These are phyloP conservation scores for Pristionchus japonicus DNA, from an alignment of 2,888 invertebrate species.

Conservation along the genomic window DNA sequence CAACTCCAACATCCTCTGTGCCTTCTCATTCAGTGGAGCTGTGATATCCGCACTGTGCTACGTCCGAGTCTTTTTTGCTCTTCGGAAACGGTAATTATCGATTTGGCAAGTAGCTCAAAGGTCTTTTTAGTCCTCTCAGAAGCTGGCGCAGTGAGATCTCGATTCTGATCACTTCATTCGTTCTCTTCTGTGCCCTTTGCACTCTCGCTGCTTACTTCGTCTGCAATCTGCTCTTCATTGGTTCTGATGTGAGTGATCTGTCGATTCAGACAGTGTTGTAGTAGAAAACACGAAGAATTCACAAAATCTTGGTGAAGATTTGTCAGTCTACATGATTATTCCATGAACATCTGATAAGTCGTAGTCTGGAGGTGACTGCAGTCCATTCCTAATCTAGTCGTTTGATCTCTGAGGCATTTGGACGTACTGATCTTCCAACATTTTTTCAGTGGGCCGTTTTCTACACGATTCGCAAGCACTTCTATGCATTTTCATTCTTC, in stretches of 20 bases:
- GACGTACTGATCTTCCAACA: neutral
- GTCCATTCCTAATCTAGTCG: neutral
- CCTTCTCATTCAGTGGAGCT: neutral
- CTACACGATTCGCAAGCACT: neutral
- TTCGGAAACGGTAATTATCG: neutral
- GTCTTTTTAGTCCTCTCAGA: neutral
- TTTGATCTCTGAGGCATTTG: neutral
- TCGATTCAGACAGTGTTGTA: neutral
- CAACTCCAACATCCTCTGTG: neutral
- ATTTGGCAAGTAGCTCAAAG: neutral
- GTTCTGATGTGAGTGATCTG: neutral
- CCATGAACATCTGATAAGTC: neutral
- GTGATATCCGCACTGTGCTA: neutral
- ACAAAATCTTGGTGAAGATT: neutral
- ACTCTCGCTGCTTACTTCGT: neutral
- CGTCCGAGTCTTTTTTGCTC: neutral
- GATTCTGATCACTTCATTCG: conserved; percentile 1
- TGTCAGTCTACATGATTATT: neutral
- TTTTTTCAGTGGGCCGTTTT: neutral
- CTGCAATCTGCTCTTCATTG: conserved; percentile 4
- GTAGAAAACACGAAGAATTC: neutral
- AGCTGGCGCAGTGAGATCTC: neutral
- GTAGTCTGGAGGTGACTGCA: neutral
- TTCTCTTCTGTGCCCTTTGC: conserved; percentile 13
- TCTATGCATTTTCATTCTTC: conserved; percentile 1